Evolutionary conservation across 2,113 vertebrate genomes (phyloP).

Genomic region (Gobio gobio): DNA sequence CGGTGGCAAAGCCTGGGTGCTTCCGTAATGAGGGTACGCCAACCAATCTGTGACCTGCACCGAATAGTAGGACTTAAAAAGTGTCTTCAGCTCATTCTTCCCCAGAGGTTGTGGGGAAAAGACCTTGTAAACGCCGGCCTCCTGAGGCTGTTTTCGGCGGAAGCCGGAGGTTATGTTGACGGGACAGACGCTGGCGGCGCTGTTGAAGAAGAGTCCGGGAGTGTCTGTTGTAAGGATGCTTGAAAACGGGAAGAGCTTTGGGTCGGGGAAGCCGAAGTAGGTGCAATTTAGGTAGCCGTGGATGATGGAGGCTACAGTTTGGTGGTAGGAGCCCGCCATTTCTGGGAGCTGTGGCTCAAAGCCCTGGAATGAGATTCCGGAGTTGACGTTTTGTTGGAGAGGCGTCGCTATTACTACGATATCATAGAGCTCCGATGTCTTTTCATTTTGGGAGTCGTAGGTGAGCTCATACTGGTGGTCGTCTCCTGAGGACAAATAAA

Average conservation of each 20-base stretch:
- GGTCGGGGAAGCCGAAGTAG: constrained; percentile 92
- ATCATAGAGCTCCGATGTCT: constrained; percentile 83
- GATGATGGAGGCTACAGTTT: constrained; percentile 86
- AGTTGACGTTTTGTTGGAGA: constrained; percentile 76
- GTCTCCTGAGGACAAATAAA: constrained; percentile 78
- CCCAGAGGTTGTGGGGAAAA: constrained; percentile 85
- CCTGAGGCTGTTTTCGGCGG: constrained; percentile 92
- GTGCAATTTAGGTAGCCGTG: constrained; percentile 97
- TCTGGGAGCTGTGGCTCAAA: constrained; percentile 78
- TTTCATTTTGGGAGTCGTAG: constrained; percentile 74
- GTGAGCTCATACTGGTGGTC: constrained; percentile 83
- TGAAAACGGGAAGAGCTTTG: constrained; percentile 92
- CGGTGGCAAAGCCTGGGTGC: constrained; percentile 78
- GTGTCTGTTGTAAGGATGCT: constrained; percentile 88
- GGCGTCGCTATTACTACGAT: constrained; percentile 90
- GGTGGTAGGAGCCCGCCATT: constrained; percentile 82
- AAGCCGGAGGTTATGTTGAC: constrained; percentile 89
- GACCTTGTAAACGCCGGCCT: constrained; percentile 92
- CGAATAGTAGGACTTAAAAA: constrained; percentile 97
- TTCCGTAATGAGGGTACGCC: constrained; percentile 83
- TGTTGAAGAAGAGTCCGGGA: constrained; percentile 85
- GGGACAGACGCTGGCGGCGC: constrained; percentile 88
- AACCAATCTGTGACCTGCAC: constrained; percentile 93
- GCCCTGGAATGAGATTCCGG: constrained; percentile 83
- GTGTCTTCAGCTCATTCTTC: constrained; percentile 88